Evolutionary conservation across 2,797 vertebrate species (phyloP), one percentile per base, ranked within the genome.

Genomic region (Nasua narica): DNA sequence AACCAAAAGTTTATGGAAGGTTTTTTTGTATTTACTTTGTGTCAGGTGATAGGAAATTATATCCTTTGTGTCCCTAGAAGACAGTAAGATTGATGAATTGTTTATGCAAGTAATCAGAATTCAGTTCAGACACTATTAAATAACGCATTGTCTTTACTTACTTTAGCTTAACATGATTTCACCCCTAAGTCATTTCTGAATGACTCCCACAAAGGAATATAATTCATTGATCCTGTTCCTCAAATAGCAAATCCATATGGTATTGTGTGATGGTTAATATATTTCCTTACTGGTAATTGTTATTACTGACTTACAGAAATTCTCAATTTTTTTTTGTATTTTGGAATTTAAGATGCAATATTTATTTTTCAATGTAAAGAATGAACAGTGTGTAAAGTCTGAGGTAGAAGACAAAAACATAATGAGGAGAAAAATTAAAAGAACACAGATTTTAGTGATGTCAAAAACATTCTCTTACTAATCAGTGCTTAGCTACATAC

Each of bases 91-190:
- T 19, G 93, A 96, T 97, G 97, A 90, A 54, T 94, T 56, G 56
- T 93, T 96, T 96, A 70, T 72, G 46, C 5, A 79, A 29, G 52
- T 54, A 94, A 87, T 76, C 19, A n/a, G 77, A 98, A 97, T 98
- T 95, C 23, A 23, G 6, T 62, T 65, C 27, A 88, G 19, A 21
- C 48, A 29, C 78, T 89, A 89, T 94, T 62, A 85, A 65, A 58
- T 78, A 93, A 77, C 79, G 18, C 4, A 54, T 58, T 10, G 13
- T 87, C n/a, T 90, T 69, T 37, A 70, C 16, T 95, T 87, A 0
- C 23, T 97, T 97, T 93, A 95, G 69, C 0, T 54, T 78, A 52
- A 93, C 54, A 76, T 1, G 1, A 54, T 95, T 95, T 97, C n/a
- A 94, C 14, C 60, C 18, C 7, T 65, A 62, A 79, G 25, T 95